Conservation (phyloP, 2,797 vertebrate species). For the Stomatorhinus walkeri region DNA sequence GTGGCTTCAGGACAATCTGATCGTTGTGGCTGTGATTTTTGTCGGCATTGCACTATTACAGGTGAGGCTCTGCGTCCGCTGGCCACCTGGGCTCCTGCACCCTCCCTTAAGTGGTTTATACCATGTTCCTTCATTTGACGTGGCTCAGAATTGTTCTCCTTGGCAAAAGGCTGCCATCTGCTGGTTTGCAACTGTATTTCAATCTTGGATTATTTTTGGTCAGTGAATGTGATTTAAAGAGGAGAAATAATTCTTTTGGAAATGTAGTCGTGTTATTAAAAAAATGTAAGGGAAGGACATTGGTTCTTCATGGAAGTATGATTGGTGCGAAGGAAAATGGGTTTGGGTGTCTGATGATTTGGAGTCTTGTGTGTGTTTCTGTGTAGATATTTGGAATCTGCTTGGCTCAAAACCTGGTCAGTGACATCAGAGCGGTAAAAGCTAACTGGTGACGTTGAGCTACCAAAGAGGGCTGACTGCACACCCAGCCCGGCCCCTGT, state of each 20-base stretch:
- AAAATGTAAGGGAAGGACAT: not conserved
- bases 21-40: constrained; percentile 77
- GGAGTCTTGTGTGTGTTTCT: not conserved
- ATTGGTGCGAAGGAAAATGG: not conserved
- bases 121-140: not conserved
- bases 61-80: constrained; percentile 46
- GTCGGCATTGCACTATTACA: constrained; percentile 83
- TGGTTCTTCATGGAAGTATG: not conserved
- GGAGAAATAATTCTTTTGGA: not conserved
- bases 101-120: not conserved
- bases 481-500: constrained; percentile 24
- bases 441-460: constrained; percentile 76
- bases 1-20: constrained; percentile 87
- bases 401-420: constrained; percentile 83
- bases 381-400: constrained; percentile 84
- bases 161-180: constrained; percentile 46
- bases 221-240: not conserved
- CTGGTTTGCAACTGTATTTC: constrained; percentile 35
- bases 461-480: not conserved
- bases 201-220: not conserved
- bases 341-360: not conserved
- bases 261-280: not conserved
- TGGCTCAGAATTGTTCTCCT: constrained; percentile 22
- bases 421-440: constrained; percentile 81
- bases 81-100: not conserved